Conservation (phyloP, 2,888 invertebrate species). For the Melolontha melolontha region DNA sequence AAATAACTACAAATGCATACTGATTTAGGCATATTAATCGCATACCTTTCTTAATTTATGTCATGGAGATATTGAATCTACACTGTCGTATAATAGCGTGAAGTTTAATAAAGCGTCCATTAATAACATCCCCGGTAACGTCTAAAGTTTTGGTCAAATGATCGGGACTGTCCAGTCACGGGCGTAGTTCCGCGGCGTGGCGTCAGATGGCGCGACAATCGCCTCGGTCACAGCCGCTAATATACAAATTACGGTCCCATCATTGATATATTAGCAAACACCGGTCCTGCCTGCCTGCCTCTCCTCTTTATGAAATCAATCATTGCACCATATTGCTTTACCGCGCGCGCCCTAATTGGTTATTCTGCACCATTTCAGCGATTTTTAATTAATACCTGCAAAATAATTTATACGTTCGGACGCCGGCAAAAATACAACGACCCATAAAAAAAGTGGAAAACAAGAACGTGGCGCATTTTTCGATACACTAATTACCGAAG, state of each 20-base stretch:
- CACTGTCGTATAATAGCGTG: constrained; percentile 27
- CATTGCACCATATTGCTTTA: constrained; percentile 51
- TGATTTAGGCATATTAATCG: constrained; percentile 16
- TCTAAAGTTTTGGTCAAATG: constrained; percentile 48
- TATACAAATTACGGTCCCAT: constrained; percentile 54
- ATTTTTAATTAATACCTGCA: constrained; percentile 49
- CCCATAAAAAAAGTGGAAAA: constrained; percentile 1
- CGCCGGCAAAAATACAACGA: constrained; percentile 12
- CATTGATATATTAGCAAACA: constrained; percentile 53
- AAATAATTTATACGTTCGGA: constrained; percentile 36
- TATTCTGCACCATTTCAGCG: constrained; percentile 49
- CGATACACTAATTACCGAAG: background rate
- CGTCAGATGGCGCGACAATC: constrained; percentile 54
- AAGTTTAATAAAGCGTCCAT: constrained; percentile 43
- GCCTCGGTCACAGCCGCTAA: constrained; percentile 52
- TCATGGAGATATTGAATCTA: constrained; percentile 26
- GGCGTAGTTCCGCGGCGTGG: constrained; percentile 51
- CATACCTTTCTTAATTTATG: constrained; percentile 14
- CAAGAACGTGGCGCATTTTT: background rate
- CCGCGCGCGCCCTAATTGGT: constrained; percentile 48
- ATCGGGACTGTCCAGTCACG: constrained; percentile 49
- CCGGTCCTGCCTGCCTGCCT: constrained; percentile 40
- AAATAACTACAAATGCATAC: no score
- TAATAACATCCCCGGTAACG: constrained; percentile 34
- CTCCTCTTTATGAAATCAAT: constrained; percentile 51